These are phyloP conservation scores for Stylophora pistillata DNA, from an alignment of 64 coral and sea anemone genomes.

Conservation along the genomic window DNA sequence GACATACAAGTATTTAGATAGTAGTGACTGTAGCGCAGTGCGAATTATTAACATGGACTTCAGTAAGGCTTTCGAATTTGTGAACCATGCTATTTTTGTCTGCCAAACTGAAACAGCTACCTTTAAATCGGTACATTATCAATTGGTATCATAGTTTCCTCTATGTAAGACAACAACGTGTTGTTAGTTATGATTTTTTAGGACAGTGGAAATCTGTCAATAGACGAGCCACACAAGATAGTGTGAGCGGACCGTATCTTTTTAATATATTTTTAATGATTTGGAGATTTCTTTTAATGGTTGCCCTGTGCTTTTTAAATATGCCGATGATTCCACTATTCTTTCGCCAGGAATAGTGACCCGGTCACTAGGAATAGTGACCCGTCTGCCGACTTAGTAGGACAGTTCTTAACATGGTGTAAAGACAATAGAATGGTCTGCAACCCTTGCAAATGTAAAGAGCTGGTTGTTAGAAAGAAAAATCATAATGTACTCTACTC, in stretches of 20 bases:
- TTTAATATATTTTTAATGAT: slow-evolving; percentile 55
- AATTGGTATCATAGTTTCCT: slow-evolving; percentile 69
- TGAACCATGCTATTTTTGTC: no score
- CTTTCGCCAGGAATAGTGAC: no score
- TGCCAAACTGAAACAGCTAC: slow-evolving; percentile 45
- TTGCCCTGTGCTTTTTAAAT: no score
- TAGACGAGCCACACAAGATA: slow-evolving; percentile 56
- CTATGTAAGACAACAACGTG: slow-evolving; percentile 49
- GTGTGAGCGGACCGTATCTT: slow-evolving; percentile 69
- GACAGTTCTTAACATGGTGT: slow-evolving; percentile 62
- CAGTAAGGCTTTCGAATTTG: no score
- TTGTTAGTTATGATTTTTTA: slow-evolving; percentile 28
- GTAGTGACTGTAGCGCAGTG: slow-evolving; percentile 41
- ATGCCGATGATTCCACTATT: no score
- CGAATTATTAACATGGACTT: no score
- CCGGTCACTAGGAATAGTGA: slow-evolving; percentile 60
- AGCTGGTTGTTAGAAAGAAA: no score
- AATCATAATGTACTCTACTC: slow-evolving; percentile 11
- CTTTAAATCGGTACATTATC: slow-evolving; percentile 56
- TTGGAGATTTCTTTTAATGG: no score
- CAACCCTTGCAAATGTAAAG: no score
- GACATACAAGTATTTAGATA: slow-evolving; percentile 31
- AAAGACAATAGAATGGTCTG: slow-evolving; percentile 70
- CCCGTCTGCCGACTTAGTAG: slow-evolving; percentile 53
- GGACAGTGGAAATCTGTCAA: slow-evolving; percentile 52